Evolutionary conservation across 2,113 vertebrate species (phyloP).

Genomic region (Cyprinus carpio): DNA sequence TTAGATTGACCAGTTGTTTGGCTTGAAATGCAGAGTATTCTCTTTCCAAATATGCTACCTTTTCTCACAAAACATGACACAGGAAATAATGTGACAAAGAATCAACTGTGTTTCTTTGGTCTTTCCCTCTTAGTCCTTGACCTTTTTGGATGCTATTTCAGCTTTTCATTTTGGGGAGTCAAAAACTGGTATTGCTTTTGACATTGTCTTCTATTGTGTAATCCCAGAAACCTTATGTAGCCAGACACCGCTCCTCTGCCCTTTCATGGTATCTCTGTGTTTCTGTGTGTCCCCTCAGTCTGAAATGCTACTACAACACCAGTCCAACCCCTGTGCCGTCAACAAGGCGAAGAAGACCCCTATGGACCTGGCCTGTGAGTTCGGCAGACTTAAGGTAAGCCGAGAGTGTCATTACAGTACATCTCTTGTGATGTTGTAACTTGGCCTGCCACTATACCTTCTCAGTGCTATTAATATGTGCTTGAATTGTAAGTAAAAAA

Average conservation of each 20-base stretch:
- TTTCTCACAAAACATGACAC: slow-evolving; percentile 40
- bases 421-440: neutral
- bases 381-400: slow-evolving; percentile 88
- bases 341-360: slow-evolving; percentile 86
- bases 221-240: slow-evolving; percentile 82
- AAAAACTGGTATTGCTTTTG: slow-evolving; percentile 15
- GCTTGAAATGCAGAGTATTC: slow-evolving; percentile 10
- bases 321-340: slow-evolving; percentile 89
- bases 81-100: slow-evolving; percentile 21
- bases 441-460: neutral
- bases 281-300: slow-evolving; percentile 62
- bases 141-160: slow-evolving; percentile 25
- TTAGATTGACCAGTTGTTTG: neutral
- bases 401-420: neutral
- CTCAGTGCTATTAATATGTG: neutral
- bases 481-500: neutral
- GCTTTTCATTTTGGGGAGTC: neutral
- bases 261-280: slow-evolving; percentile 3
- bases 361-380: slow-evolving; percentile 93
- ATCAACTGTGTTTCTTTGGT: neutral
- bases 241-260: slow-evolving; percentile 38
- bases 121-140: slow-evolving; percentile 18
- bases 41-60: slow-evolving; percentile 25
- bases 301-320: slow-evolving; percentile 95
- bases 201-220: slow-evolving; percentile 17